Evolutionary conservation across 2,797 vertebrate species (phyloP).

Genomic region (Naso thynnoides): DNA sequence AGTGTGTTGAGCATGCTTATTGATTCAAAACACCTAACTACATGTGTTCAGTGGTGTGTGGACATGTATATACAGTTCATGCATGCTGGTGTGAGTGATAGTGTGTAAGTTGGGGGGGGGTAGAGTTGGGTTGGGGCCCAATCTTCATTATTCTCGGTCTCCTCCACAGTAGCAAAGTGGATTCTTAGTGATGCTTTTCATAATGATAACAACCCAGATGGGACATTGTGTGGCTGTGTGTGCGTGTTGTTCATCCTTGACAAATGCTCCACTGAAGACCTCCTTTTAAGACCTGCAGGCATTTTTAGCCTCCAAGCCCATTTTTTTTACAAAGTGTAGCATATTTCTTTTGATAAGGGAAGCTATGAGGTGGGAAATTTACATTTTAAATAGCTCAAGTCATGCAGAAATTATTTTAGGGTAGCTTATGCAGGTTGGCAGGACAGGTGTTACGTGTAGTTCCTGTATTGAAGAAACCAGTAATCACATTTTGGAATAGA

Average conservation of each 20-base stretch:
- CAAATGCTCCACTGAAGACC: slow-evolving; percentile 25
- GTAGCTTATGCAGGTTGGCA: slow-evolving; percentile 36
- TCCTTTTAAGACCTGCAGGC: slow-evolving; percentile 38
- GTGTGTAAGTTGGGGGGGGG: slow-evolving; percentile 38
- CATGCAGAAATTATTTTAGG: slow-evolving; percentile 51
- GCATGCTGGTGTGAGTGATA: slow-evolving; percentile 38
- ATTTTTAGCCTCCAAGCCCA: slow-evolving; percentile 37
- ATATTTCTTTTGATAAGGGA: slow-evolving; percentile 62
- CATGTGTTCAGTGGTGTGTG: slow-evolving; percentile 56
- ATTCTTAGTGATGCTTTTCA: slow-evolving; percentile 61
- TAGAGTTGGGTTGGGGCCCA: slow-evolving; percentile 9
- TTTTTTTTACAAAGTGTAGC: slow-evolving; percentile 65
- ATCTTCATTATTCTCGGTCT: slow-evolving; percentile 47
- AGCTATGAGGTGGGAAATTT: slow-evolving; percentile 47
- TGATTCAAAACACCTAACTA: slow-evolving; percentile 68
- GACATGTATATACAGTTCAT: slow-evolving; percentile 40
- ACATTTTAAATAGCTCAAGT: slow-evolving; percentile 65
- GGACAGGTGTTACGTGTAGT: slow-evolving; percentile 49
- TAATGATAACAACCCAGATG: slow-evolving; percentile 55
- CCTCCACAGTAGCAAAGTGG: slow-evolving; percentile 35
- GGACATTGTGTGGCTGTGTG: neutral
- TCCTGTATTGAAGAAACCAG: slow-evolving; percentile 43
- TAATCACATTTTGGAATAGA: slow-evolving; percentile 58
- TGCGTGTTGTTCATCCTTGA: slow-evolving; percentile 18
- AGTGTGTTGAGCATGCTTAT: slow-evolving; percentile 61